Conservation (phyloP, 2,797 vertebrate genomes). For the Melopsittacus undulatus region DNA sequence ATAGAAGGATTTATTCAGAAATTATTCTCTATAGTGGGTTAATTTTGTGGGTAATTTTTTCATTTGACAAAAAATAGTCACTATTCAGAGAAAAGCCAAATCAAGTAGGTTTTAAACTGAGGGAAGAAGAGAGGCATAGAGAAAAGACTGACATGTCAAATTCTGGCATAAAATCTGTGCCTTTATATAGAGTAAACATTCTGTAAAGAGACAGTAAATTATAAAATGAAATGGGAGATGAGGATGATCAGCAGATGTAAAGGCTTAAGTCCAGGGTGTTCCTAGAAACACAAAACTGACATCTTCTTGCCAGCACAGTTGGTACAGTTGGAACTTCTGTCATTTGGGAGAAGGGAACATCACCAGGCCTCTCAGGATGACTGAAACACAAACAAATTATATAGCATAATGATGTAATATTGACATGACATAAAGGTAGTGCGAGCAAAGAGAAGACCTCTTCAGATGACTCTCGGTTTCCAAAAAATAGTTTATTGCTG, state of each 20-base stretch:
- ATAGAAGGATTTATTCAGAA: background rate
- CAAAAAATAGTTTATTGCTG: background rate
- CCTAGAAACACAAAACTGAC: slow-evolving; percentile 43
- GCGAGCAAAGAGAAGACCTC: background rate
- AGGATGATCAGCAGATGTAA: slow-evolving; percentile 48
- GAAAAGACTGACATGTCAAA: slow-evolving; percentile 20
- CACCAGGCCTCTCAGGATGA: background rate
- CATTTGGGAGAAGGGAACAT: background rate
- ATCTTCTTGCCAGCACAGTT: slow-evolving; percentile 20
- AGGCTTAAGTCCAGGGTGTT: slow-evolving; percentile 29
- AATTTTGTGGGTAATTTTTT: background rate
- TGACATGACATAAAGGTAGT: background rate
- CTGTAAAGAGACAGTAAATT: slow-evolving; percentile 45
- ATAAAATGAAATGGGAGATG: slow-evolving; percentile 29
- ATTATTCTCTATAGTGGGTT: background rate
- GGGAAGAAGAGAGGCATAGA: background rate
- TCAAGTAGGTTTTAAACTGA: slow-evolving; percentile 6
- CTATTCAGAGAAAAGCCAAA: background rate
- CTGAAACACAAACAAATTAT: slow-evolving; percentile 8
- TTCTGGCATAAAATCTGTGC: slow-evolving; percentile 7
- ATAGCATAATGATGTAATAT: background rate
- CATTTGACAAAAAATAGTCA: background rate
- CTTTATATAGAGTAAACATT: slow-evolving; percentile 58
- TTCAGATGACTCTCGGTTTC: background rate
- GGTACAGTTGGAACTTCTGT: slow-evolving; percentile 15